Evolutionary conservation across 2,888 invertebrate species (phyloP).

Genomic region (Sphaerophoria rueppellii): DNA sequence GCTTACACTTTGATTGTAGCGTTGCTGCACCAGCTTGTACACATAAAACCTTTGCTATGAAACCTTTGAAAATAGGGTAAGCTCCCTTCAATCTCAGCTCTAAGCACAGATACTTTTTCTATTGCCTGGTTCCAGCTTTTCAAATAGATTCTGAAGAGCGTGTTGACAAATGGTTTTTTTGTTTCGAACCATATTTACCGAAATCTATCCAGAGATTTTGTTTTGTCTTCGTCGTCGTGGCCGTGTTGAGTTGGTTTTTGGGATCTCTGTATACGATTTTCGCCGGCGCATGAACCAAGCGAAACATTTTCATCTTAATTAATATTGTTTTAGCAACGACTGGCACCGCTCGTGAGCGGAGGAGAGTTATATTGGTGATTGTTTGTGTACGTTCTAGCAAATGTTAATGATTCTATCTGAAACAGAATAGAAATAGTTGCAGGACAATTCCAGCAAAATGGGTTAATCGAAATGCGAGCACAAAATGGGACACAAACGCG

Average conservation of each 20-base stretch:
- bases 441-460: neutral
- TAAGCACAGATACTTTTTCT: neutral
- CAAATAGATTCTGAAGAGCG: neutral
- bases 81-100: neutral
- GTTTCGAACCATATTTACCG: neutral
- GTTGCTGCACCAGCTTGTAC: neutral
- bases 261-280: neutral
- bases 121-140: neutral
- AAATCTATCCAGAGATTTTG: neutral
- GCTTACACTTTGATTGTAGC: slow-evolving; percentile 23
- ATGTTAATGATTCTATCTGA: neutral
- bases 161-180: slow-evolving; percentile 26
- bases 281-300: neutral
- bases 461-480: slow-evolving; percentile 9
- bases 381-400: neutral
- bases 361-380: neutral
- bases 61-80: slow-evolving; percentile 5
- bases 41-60: slow-evolving; percentile 14
- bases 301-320: slow-evolving; percentile 1
- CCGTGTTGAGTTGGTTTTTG: too few species aligned
- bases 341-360: neutral
- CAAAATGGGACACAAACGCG: neutral
- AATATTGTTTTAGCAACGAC: slow-evolving; percentile 18
- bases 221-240: too few species aligned
- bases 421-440: neutral